phyloP scores from a whole-genome alignment of 2,113 vertebrate genomes.

The Recurvirostra avosetta region DNA sequence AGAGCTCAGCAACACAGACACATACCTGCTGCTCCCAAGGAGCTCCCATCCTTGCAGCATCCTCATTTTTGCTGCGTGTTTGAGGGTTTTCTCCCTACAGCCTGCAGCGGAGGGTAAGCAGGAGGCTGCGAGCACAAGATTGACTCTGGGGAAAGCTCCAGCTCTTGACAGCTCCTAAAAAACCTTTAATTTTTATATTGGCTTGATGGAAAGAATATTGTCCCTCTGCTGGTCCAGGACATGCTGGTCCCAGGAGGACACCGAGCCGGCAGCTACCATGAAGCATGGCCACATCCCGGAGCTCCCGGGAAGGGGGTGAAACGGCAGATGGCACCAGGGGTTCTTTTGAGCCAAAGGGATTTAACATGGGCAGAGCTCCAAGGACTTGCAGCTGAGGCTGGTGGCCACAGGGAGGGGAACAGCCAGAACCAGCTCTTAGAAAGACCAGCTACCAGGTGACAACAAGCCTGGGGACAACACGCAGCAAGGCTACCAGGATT shows the following conservation, averaged over 20 bases:
- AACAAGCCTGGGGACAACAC: not conserved
- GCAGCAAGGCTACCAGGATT: not conserved
- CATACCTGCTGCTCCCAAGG: accelerated
- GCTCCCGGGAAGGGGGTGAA: not conserved
- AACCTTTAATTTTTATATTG: not conserved
- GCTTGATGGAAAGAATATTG: not conserved
- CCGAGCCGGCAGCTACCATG: not conserved
- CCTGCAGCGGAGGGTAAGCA: not conserved
- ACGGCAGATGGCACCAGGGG: not conserved
- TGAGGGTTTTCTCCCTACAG: not conserved
- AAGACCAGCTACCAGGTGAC: not conserved
- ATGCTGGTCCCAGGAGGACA: not conserved
- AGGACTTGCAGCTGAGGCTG: not conserved
- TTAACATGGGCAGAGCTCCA: not conserved
- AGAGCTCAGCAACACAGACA: not conserved
- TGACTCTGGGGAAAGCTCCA: not conserved
- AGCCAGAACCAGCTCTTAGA: not conserved
- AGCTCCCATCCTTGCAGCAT: not conserved
- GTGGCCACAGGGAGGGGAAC: not conserved
- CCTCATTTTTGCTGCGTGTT: accelerated
- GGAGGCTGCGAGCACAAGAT: not conserved
- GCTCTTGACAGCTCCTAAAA: accelerated
- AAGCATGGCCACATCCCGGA: accelerated
- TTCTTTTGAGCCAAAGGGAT: not conserved
- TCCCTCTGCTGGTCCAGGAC: too few species aligned